phyloP scores from a whole-genome alignment of 2,113 vertebrate genomes.

The Turnix velox region DNA sequence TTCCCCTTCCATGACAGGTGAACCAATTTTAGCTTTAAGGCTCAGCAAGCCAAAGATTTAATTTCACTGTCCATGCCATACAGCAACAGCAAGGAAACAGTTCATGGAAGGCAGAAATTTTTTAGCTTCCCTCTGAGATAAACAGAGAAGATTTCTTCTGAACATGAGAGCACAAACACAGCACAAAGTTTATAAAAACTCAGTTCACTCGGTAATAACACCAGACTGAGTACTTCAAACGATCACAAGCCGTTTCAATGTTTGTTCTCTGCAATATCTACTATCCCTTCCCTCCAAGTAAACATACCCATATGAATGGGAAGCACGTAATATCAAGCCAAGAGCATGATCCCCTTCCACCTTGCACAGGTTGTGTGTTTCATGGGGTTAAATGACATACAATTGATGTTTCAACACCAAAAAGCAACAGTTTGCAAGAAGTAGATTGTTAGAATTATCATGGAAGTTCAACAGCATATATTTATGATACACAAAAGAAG shows the following conservation, averaged over 20 bases:
- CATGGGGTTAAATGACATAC: fast-evolving
- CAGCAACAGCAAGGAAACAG: background rate
- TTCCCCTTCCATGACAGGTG: background rate
- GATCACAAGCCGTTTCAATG: background rate
- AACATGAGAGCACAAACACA: background rate
- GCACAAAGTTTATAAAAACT: background rate
- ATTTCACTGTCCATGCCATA: background rate
- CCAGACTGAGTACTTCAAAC: background rate
- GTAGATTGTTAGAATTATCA: background rate
- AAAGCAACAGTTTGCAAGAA: background rate
- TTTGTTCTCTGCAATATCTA: background rate
- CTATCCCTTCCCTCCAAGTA: background rate
- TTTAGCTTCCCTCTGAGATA: background rate
- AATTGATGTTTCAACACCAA: background rate
- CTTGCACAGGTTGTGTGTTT: background rate
- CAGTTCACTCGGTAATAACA: background rate
- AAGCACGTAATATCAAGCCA: background rate
- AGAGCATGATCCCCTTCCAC: background rate
- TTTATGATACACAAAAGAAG: background rate
- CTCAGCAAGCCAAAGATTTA: background rate
- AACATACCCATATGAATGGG: background rate
- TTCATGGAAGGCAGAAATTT: background rate
- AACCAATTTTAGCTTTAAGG: background rate
- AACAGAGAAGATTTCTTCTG: background rate
- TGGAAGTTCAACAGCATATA: background rate